Conservation (phyloP, 1,140 invertebrate species). For the Euglossa dilemma region DNA sequence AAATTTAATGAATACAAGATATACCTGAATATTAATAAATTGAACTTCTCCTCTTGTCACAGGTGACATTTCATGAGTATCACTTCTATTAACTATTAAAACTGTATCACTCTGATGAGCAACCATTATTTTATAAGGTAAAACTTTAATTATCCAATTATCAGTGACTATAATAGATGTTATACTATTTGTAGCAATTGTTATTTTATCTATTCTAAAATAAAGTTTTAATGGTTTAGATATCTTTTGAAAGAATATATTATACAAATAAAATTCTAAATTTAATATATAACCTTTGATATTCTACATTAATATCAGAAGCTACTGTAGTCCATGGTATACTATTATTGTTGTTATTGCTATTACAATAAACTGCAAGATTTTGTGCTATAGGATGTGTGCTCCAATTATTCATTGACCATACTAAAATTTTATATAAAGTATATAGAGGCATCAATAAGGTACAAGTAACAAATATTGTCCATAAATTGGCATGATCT, state of each 20-base stretch:
- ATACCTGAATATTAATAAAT: constrained; percentile 89
- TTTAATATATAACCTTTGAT: constrained; percentile 84
- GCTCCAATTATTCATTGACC: constrained; percentile 87
- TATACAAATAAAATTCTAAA: not conserved
- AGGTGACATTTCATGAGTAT: constrained; percentile 87
- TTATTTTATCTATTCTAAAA: constrained; percentile 89
- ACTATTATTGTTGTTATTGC: constrained; percentile 70
- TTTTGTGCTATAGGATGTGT: constrained; percentile 89
- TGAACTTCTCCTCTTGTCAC: constrained; percentile 87
- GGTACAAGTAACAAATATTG: constrained; percentile 74
- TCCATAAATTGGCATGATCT: constrained; percentile 72
- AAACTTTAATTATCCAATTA: constrained; percentile 94
- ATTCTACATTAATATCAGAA: constrained; percentile 90
- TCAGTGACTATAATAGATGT: constrained; percentile 90
- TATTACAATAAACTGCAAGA: constrained; percentile 85
- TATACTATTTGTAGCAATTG: constrained; percentile 87
- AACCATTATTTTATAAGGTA: constrained; percentile 88
- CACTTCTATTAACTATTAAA: constrained; percentile 88
- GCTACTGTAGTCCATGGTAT: constrained; percentile 87
- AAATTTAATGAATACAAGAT: not conserved
- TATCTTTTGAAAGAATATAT: not conserved
- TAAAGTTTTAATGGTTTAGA: constrained; percentile 48
- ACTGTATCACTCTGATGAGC: constrained; percentile 91
- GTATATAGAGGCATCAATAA: constrained; percentile 77
- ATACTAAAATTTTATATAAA: constrained; percentile 83